Evolutionary conservation across 2,888 invertebrate species (phyloP).

Genomic region (Oxycera nigricornis): DNA sequence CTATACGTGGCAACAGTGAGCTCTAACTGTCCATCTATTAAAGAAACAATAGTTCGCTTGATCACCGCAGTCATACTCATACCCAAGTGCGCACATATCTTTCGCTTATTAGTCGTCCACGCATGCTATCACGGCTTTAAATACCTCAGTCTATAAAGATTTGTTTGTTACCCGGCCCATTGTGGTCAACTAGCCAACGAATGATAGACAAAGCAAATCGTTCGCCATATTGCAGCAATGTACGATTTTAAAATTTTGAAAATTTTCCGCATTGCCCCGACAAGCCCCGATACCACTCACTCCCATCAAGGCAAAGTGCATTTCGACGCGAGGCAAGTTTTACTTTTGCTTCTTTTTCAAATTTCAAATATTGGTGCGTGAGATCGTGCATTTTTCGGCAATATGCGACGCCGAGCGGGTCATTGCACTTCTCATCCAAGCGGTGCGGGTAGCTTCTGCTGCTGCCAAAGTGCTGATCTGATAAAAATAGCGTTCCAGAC

Average conservation of each 20-base stretch:
- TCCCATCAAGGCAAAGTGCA: constrained; percentile 25
- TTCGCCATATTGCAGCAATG: constrained; percentile 24
- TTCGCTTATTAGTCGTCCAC: no score
- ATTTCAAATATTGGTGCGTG: constrained; percentile 7
- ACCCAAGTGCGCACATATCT: no score
- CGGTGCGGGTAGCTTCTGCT: neutral
- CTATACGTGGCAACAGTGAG: no score
- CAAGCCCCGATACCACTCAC: neutral
- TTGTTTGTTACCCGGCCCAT: neutral
- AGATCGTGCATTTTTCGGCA: constrained; percentile 17
- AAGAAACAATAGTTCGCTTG: no score
- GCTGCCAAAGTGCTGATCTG: constrained; percentile 34
- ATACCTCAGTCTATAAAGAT: no score
- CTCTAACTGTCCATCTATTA: no score
- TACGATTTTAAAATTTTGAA: neutral
- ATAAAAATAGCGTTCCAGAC: constrained; percentile 34
- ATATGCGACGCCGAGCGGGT: constrained; percentile 7
- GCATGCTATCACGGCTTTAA: no score
- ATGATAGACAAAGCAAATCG: constrained; percentile 17
- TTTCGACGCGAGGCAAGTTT: constrained; percentile 13
- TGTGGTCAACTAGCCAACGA: neutral
- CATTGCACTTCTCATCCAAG: constrained; percentile 36
- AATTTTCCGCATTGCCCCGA: constrained; percentile 1
- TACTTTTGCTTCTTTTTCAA: constrained; percentile 31
- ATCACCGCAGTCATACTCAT: no score